These are phyloP conservation scores for Morpho deidamia DNA, from an alignment of 2,888 invertebrate genomes.

Conservation along the genomic window DNA sequence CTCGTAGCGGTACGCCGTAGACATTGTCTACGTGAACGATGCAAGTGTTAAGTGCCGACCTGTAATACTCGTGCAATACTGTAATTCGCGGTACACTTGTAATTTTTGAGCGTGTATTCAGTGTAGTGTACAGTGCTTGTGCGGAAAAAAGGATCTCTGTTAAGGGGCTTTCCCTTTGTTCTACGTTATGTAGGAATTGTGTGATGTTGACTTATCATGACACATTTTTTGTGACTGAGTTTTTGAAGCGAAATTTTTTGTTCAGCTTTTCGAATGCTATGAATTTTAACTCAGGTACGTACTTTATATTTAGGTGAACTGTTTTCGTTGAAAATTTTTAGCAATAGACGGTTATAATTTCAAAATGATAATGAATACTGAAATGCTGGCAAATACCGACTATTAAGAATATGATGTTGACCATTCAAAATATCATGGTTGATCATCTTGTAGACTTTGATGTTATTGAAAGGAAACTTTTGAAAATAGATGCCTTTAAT, in stretches of 20 bases:
- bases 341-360: no score
- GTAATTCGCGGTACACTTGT: conserved; percentile 19
- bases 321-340: neutral
- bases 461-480: no score
- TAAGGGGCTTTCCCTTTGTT: conserved; percentile 14
- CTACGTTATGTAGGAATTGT: conserved; percentile 6
- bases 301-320: conserved; percentile 2
- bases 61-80: conserved; percentile 23
- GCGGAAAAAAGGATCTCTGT: conserved; percentile 5
- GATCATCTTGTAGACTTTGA: no score
- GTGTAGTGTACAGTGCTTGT: conserved; percentile 24
- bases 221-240: conserved; percentile 19
- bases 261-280: conserved; percentile 10
- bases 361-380: no score
- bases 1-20: conserved; percentile 57
- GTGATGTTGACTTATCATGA: conserved; percentile 19
- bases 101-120: conserved; percentile 21
- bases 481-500: no score
- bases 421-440: no score
- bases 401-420: no score
- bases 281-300: conserved; percentile 21
- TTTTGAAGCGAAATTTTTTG: conserved; percentile 16
- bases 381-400: no score
- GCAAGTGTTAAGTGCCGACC: conserved; percentile 20
- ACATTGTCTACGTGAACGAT: conserved; percentile 14